These are phyloP conservation scores for Oscheius sp. DNA, from an alignment of 2,888 invertebrate species.

Conservation along the genomic window DNA sequence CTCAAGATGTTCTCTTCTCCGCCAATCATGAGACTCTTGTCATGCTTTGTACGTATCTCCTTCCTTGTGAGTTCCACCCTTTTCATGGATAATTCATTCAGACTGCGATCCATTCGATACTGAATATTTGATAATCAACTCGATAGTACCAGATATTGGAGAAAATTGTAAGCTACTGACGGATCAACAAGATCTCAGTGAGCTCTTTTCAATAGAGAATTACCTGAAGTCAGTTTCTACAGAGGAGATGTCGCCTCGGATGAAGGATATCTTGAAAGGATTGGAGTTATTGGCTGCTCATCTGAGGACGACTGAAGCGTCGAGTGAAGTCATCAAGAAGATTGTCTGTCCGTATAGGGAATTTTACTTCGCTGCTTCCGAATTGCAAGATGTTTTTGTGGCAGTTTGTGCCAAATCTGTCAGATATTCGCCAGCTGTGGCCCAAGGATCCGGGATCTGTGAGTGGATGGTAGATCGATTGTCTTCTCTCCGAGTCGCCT, in stretches of 20 bases:
- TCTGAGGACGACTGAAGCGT: conserved; percentile 24
- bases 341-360: conserved; percentile 24
- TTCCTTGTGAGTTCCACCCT: conserved; percentile 5
- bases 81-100: background rate
- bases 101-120: conserved; percentile 27
- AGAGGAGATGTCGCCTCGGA: conserved; percentile 18
- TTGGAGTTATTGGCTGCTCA: conserved; percentile 27
- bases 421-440: conserved; percentile 9
- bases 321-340: conserved; percentile 14
- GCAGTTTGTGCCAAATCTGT: conserved; percentile 30
- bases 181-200: background rate
- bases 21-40: background rate
- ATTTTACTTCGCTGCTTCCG: conserved; percentile 25
- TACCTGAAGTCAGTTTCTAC: background rate
- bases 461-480: conserved; percentile 31
- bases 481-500: conserved; percentile 8
- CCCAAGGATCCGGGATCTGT: conserved; percentile 26
- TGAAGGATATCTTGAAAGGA: conserved; percentile 17
- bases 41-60: conserved; percentile 19
- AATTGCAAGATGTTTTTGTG: conserved; percentile 32
- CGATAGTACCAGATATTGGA: conserved; percentile 16
- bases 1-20: background rate
- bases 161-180: conserved; percentile 1
- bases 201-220: background rate
- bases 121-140: conserved; percentile 24